A percentile compares a stretch with the other conserved stretches of the same genome.
phyloP scores from a whole-genome alignment of 2,888 invertebrate genomes.

The Brassicogethes aeneus region DNA sequence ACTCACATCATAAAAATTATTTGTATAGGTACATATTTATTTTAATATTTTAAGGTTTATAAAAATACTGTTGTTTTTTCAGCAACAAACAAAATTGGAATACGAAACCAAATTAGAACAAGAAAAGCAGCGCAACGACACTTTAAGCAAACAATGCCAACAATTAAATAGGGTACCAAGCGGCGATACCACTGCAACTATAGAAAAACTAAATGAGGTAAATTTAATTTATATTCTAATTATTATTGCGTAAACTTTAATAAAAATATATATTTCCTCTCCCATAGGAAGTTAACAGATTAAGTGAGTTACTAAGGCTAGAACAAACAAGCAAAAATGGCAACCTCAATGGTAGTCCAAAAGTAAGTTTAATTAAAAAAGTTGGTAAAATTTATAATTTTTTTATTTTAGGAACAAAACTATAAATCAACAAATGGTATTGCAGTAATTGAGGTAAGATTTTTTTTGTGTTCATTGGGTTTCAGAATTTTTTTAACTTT shows the following conservation, averaged over 20 bases:
- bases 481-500: too few species aligned
- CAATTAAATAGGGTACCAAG: slow-evolving; percentile 10
- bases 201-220: slow-evolving; percentile 27
- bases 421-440: slow-evolving; percentile 27
- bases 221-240: too few species aligned
- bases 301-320: slow-evolving; percentile 24
- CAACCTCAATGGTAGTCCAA: slow-evolving; percentile 18
- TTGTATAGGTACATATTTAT: too few species aligned
- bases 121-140: slow-evolving; percentile 9
- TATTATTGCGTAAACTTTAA: too few species aligned
- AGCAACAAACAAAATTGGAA: too few species aligned
- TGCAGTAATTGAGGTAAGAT: slow-evolving; percentile 22
- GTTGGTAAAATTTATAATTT: slow-evolving; percentile 1
- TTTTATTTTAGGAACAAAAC: slow-evolving; percentile 23
- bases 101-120: too few species aligned
- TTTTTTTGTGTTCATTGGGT: too few species aligned
- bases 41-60: too few species aligned
- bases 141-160: slow-evolving; percentile 10
- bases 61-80: too few species aligned
- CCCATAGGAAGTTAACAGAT: slow-evolving; percentile 25
- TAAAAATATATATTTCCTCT: slow-evolving; percentile 6
- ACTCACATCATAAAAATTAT: too few species aligned
- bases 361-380: slow-evolving; percentile 20
- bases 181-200: slow-evolving; percentile 17
- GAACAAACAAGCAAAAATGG: slow-evolving; percentile 24